Evolutionary conservation across 2,888 invertebrate genomes (phyloP).

Genomic region (Piscicola geometra): DNA sequence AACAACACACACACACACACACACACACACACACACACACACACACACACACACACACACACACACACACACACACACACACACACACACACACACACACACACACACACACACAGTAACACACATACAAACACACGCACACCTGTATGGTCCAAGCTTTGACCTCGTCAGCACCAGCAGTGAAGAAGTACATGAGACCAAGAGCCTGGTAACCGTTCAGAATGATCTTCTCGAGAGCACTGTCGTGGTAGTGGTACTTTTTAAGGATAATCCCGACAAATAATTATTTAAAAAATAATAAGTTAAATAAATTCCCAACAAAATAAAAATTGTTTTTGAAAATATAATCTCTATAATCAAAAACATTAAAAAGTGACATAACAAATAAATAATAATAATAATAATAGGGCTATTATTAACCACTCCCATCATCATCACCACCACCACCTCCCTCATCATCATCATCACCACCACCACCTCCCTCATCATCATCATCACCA

Average conservation of each 20-base stretch:
- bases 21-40: background rate
- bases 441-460: background rate
- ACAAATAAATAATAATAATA: too few relatives aligned
- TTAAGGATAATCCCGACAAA: too few relatives aligned
- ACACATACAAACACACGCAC: too few relatives aligned
- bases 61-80: background rate
- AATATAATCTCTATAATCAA: background rate
- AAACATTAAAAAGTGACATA: background rate
- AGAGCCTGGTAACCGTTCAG: constrained; percentile 92
- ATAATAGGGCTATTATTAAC: too few relatives aligned
- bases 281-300: too few relatives aligned
- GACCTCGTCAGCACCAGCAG: constrained; percentile 93
- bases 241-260: constrained; percentile 45
- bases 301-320: too few relatives aligned
- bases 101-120: too few relatives aligned
- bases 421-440: background rate
- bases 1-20: background rate
- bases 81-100: constrained; percentile 1
- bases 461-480: background rate
- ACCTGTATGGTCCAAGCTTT: constrained; percentile 99
- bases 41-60: background rate
- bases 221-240: constrained; percentile 92
- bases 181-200: constrained; percentile 96
- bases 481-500: background rate
- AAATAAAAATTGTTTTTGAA: too few relatives aligned